phyloP scores from a whole-genome alignment of 1,140 invertebrate species.

The Drosophila dunni region DNA sequence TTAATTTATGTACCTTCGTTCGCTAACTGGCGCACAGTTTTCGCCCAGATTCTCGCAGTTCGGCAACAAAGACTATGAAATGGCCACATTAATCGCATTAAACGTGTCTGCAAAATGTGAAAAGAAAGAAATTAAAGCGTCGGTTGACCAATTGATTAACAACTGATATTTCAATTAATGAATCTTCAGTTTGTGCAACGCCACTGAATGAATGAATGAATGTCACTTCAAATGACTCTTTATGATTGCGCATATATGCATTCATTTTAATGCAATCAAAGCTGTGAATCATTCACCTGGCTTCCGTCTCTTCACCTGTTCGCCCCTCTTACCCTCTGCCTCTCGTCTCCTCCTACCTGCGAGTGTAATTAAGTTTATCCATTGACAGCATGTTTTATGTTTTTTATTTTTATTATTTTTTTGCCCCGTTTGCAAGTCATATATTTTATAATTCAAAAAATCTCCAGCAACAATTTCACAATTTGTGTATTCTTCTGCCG shows the following conservation, averaged over 20 bases:
- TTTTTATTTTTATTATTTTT: constrained; percentile 6
- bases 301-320: background rate
- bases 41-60: background rate
- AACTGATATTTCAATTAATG: constrained; percentile 60
- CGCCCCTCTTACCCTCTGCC: background rate
- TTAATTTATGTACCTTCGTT: constrained; percentile 65
- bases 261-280: constrained; percentile 66
- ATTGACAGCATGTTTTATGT: constrained; percentile 27
- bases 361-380: constrained; percentile 70
- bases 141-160: constrained; percentile 18
- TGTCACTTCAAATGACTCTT: constrained; percentile 22
- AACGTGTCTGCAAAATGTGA: background rate
- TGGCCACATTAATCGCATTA: background rate
- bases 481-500: background rate
- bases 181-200: constrained; percentile 46
- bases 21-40: background rate
- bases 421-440: constrained; percentile 13
- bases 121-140: background rate
- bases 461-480: constrained; percentile 20
- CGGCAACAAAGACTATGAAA: constrained; percentile 1
- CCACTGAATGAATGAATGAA: constrained; percentile 15
- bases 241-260: constrained; percentile 30
- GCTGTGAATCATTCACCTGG: constrained; percentile 20
- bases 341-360: background rate
- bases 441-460: constrained; percentile 32